Base-by-base conservation (phyloP, 1,140 invertebrate genomes). In the Neotoxoptera formosana region DNA sequence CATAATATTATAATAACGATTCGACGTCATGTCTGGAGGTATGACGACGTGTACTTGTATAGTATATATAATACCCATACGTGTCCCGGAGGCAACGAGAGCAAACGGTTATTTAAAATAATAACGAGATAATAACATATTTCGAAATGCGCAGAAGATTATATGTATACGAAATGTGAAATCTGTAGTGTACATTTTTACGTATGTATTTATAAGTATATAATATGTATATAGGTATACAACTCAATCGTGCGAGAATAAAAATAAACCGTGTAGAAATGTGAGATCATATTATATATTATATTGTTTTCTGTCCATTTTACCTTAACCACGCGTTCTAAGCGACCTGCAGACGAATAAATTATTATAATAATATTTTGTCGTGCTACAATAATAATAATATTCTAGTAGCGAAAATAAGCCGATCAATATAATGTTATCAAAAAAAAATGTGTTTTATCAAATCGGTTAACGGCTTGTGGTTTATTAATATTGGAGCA, bases 101-200 rank as follows among this genome's bases (percentile, higher is more conserved):
- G 14, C n/a, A n/a, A 76, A 76, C 60, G 60, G 60, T 76, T n/a
- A 76, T 76, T 76, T 76, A 76, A 76, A 76, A 76, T 76, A 76
- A 76, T 67, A 67, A 67, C 60, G n/a, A n/a, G 60, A n/a, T 67
- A 67, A 67, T 76, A 76, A 76, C 60, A 76, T 76, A 76, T 76
- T 76, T 76, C 6, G 60, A 67, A n/a, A 17, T 14, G n/a, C 30
- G 14, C 60, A 76, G 60, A 76, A 76, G 30, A 76, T 30, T 76
- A 17, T 76, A 60, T 30, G 41, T 41, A 41, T 60, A 76, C 17
- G 60, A 76, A 76, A 76, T 76, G 60, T 76, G 60, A 76, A 76
- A 76, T 76, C 60, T 76, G 30, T 76, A 76, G n/a, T 76, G 30
- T 17, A 76, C 14, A 76, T n/a, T 76, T 67, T 76, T 67, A 67